Evolutionary conservation across 1,140 invertebrate genomes (phyloP).

Genomic region (Uloborus diversus): DNA sequence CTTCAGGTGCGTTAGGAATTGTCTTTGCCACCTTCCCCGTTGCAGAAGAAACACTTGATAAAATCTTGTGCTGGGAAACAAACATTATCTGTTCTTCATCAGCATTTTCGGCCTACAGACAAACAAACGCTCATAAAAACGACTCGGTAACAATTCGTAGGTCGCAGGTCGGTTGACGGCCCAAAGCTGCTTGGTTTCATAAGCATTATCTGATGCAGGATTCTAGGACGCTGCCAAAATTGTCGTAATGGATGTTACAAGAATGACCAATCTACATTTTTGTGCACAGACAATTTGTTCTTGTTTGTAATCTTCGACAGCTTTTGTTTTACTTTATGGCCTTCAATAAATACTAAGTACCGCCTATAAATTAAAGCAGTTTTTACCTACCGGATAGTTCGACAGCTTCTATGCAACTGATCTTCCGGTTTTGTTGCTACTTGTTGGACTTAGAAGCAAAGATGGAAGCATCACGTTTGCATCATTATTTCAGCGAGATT

Average conservation of each 20-base stretch:
- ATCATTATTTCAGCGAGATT: too few species aligned
- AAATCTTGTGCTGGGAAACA: slow-evolving; percentile 42
- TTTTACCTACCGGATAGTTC: too few species aligned
- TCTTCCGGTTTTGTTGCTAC: background rate
- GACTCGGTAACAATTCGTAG: slow-evolving; percentile 41
- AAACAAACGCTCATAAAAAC: slow-evolving; percentile 54
- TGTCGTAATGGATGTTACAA: slow-evolving; percentile 20
- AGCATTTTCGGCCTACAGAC: slow-evolving; percentile 29
- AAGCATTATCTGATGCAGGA: slow-evolving; percentile 45
- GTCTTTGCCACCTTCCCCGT: slow-evolving; percentile 2
- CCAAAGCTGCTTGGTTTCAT: slow-evolving; percentile 7
- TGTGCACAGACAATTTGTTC: slow-evolving; percentile 42
- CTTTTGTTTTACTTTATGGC: slow-evolving; percentile 52
- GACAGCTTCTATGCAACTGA: too few species aligned
- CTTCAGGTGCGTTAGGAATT: slow-evolving; percentile 38
- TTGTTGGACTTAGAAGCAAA: background rate
- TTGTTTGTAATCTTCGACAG: slow-evolving; percentile 40
- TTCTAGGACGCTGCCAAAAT: slow-evolving; percentile 5
- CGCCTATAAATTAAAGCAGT: slow-evolving; percentile 20
- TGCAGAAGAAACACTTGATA: slow-evolving; percentile 13
- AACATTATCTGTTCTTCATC: slow-evolving; percentile 48
- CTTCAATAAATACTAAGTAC: background rate
- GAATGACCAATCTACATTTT: slow-evolving; percentile 23
- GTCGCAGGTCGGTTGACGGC: slow-evolving; percentile 48
- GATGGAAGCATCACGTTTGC: background rate